These are phyloP conservation scores for Scaptomyza montana DNA, from an alignment of 1,140 invertebrate genomes.

Conservation along the genomic window DNA sequence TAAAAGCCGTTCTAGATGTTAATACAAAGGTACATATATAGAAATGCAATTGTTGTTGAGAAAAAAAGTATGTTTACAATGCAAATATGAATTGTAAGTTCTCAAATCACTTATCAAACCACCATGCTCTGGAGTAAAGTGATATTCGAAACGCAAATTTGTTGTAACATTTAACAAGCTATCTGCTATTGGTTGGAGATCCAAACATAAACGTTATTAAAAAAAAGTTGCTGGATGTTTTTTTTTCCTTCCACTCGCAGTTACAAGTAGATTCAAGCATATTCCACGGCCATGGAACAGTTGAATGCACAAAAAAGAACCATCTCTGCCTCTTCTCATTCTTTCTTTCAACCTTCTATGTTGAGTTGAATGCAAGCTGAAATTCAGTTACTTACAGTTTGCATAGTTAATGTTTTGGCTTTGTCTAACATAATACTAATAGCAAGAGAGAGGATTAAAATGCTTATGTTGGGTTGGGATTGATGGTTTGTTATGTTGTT, in stretches of 20 bases:
- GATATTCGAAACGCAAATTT: too few relatives aligned
- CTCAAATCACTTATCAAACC: too few relatives aligned
- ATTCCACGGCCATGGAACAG: too few relatives aligned
- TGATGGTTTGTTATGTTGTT: not conserved
- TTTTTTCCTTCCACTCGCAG: too few relatives aligned
- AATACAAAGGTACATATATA: not conserved
- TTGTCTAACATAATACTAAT: not conserved
- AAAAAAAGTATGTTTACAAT: not conserved
- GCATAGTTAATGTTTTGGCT: not conserved
- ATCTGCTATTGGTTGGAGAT: too few relatives aligned
- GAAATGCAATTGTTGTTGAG: not conserved
- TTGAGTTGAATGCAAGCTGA: slow-evolving; percentile 1
- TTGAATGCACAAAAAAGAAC: slow-evolving; percentile 5
- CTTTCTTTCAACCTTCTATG: not conserved
- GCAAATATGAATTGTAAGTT: too few relatives aligned
- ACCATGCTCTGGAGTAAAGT: too few relatives aligned
- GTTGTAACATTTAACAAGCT: too few relatives aligned
- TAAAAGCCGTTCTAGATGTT: not conserved
- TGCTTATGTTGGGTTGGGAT: too few relatives aligned
- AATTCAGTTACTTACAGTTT: slow-evolving; percentile 12
- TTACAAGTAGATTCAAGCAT: too few relatives aligned
- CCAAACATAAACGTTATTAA: too few relatives aligned
- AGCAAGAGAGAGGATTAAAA: not conserved
- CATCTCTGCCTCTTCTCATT: not conserved
- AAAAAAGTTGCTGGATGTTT: too few relatives aligned